Conservation (phyloP, 2,113 vertebrate genomes). For the Sylvietta virens region DNA sequence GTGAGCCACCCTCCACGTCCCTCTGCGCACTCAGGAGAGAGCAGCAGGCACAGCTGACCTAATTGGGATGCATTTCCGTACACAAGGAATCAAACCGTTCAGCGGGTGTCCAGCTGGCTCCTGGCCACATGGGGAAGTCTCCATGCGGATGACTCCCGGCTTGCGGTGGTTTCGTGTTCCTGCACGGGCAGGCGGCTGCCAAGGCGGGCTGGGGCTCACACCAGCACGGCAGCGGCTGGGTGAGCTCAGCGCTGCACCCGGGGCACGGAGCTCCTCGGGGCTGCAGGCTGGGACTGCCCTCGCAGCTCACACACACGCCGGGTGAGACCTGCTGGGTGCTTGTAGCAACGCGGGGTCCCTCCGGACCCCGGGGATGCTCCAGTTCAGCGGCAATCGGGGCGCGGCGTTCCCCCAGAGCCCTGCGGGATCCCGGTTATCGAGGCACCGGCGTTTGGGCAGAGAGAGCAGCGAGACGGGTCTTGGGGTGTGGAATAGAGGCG, state of each 20-base stretch:
- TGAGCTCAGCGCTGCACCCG: not conserved
- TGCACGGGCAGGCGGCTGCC: rapidly evolving
- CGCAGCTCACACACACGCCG: not conserved
- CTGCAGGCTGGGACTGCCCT: not conserved
- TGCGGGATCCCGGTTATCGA: too few relatives aligned
- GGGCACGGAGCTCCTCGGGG: not conserved
- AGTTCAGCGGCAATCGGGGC: too few relatives aligned
- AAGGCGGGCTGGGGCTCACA: not conserved
- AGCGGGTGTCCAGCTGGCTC: not conserved
- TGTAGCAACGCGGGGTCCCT: too few relatives aligned
- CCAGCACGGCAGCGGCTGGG: not conserved
- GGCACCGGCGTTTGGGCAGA: too few relatives aligned
- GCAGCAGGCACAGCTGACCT: not conserved
- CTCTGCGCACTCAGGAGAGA: rapidly evolving
- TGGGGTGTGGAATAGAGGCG: too few relatives aligned
- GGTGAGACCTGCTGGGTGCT: not conserved
- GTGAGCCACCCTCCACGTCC: rapidly evolving
- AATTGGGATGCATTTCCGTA: not conserved
- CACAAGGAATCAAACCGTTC: not conserved
- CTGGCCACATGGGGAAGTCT: not conserved
- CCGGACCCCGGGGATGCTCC: too few relatives aligned
- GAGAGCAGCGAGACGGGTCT: too few relatives aligned
- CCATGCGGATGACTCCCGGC: not conserved
- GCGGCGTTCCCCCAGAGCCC: too few relatives aligned
- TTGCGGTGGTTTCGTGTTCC: not conserved